Conservation (phyloP, 2,888 invertebrate species). For the Capitulum mitella region DNA sequence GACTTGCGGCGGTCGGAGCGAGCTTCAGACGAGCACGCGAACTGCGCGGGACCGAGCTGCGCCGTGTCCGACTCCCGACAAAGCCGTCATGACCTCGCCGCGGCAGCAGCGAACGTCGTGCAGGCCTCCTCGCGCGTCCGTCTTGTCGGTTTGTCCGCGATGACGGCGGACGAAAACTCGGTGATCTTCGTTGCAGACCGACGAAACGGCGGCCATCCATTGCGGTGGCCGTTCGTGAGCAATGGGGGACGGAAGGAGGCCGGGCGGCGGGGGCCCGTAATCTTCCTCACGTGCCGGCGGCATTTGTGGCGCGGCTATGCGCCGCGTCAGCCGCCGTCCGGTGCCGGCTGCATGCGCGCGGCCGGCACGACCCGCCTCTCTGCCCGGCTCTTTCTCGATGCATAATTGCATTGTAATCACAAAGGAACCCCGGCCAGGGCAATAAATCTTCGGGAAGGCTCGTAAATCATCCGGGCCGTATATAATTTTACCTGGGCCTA, state of each 20-base stretch:
- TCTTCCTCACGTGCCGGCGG: not conserved
- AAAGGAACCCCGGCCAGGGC: not conserved
- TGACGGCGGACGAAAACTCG: not conserved
- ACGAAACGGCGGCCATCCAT: not conserved
- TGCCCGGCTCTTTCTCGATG: not conserved
- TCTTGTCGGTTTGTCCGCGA: no score
- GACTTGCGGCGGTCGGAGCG: no score
- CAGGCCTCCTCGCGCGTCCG: no score
- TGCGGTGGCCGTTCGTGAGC: not conserved
- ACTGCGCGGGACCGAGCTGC: no score
- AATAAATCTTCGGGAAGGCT: not conserved
- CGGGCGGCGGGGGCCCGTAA: no score
- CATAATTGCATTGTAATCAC: conserved; percentile 24
- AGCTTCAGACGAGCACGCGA: no score
- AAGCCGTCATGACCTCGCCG: no score
- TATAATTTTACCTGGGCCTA: conserved; percentile 23
- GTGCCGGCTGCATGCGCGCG: not conserved
- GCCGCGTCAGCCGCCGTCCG: not conserved
- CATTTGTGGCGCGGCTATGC: not conserved
- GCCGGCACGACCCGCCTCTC: not conserved
- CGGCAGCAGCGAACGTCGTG: no score
- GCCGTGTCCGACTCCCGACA: no score
- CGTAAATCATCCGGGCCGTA: conserved; percentile 11
- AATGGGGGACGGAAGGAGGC: no score
- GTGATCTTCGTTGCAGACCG: not conserved